phyloP scores from a whole-genome alignment of 2,113 vertebrate species.

The Scartelaos histophorus region DNA sequence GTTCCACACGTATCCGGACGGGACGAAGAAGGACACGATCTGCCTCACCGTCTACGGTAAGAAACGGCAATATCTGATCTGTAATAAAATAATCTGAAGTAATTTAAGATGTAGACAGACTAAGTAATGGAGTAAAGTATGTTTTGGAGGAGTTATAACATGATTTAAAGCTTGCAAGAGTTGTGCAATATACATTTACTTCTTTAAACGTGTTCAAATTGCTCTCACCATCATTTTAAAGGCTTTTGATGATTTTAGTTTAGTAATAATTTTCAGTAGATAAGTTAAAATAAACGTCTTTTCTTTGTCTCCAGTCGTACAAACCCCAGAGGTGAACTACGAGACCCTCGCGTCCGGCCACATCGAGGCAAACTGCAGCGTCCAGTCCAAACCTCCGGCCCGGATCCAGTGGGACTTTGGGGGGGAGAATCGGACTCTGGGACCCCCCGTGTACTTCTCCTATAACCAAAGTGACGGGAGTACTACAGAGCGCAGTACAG shows the following conservation, averaged over 20 bases:
- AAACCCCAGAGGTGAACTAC: slow-evolving; percentile 71
- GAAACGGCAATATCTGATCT: slow-evolving; percentile 4
- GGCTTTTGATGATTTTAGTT: too few relatives aligned
- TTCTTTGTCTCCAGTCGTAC: slow-evolving; percentile 63
- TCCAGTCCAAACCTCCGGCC: slow-evolving; percentile 64
- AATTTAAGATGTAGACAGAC: too few relatives aligned
- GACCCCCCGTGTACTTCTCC: slow-evolving; percentile 38
- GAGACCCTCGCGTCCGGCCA: slow-evolving; percentile 57
- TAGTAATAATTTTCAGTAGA: not conserved
- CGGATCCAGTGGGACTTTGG: slow-evolving; percentile 69
- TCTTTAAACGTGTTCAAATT: too few relatives aligned
- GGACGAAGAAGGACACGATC: slow-evolving; percentile 47
- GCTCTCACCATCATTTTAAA: too few relatives aligned
- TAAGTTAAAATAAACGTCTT: not conserved
- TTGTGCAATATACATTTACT: too few relatives aligned
- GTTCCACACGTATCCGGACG: slow-evolving; percentile 75
- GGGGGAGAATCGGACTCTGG: slow-evolving; percentile 64
- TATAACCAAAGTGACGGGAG: slow-evolving; percentile 71
- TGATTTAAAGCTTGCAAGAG: too few relatives aligned
- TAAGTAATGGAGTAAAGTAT: too few relatives aligned
- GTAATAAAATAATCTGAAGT: too few relatives aligned
- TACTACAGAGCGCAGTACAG: slow-evolving; percentile 70
- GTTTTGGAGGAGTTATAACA: too few relatives aligned
- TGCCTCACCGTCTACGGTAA: slow-evolving; percentile 78
- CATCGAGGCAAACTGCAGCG: slow-evolving; percentile 77